A percentile compares a stretch with the other conserved stretches of the same genome.
Evolutionary conservation across 2,888 invertebrate species (phyloP).

Genomic region (Steinernema hermaphroditum): DNA sequence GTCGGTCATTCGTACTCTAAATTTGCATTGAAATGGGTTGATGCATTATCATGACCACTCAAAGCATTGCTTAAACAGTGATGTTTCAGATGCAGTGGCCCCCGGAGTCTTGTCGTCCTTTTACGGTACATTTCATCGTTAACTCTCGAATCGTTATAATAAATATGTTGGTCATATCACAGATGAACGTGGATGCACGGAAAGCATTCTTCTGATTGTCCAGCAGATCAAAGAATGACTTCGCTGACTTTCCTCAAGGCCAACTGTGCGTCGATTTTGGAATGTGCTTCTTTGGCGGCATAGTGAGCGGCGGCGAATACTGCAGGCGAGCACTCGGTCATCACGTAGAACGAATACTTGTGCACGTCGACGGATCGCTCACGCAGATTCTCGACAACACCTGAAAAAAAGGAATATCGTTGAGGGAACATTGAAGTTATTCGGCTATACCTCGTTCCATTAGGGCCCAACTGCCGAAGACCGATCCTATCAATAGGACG

Average conservation of each 20-base stretch:
- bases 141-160: no score
- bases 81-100: no score
- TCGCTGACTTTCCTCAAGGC: neutral
- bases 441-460: constrained; percentile 39
- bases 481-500: constrained; percentile 54
- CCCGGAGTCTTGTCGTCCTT: no score
- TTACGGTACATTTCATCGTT: no score
- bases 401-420: neutral
- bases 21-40: no score
- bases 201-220: neutral
- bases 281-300: neutral
- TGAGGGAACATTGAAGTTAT: no score
- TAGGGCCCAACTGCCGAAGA: constrained; percentile 53
- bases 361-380: neutral
- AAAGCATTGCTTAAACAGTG: no score
- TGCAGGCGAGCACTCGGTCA: neutral
- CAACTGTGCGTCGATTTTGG: neutral
- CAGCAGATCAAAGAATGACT: neutral
- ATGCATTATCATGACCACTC: no score
- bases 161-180: no score
- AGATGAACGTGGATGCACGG: neutral
- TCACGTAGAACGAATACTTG: neutral
- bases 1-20: no score
- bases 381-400: constrained; percentile 18
- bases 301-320: constrained; percentile 21